Base-by-base conservation (phyloP, 1,140 invertebrate species). In the Megalonaias nervosa region DNA sequence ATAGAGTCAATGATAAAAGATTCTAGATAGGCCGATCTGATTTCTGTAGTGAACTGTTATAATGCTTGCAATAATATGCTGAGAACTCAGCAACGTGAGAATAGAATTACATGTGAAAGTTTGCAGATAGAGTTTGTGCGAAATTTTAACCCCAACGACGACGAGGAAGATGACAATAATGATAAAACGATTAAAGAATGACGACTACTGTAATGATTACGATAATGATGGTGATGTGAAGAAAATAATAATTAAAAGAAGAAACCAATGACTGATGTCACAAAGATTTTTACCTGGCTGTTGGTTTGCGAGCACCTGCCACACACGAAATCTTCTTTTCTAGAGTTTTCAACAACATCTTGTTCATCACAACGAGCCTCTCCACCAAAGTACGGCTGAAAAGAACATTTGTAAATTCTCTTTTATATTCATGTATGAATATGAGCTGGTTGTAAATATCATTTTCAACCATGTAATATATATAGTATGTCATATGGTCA, bases 321-420 rank as follows among this genome's bases (percentile, higher is more conserved):
- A 62, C 76, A 78, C 16, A 78, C 48, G 21, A 78, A n/a, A 19
- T 74, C 71, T 56, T 78, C 76, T 23, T 23, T n/a, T 38, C 74
- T 26, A 11, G 74, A 21, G 3, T 13, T 11, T 59, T 71, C 75
- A 21, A 31, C 65, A 9, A 11, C n/a, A n/a, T 38, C 76, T 16
- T 65, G 71, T 16, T 31, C 76, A 23, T 78, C 76, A 67, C 76
- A 78, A 15, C 74, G 71, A 26, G 38, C 76, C 26, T 64, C 59
- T 14, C 76, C 76, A 15, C 76, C 76, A 64, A 78, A 78, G 69
- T 73, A 78, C 31, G 76, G 21, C 76, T 76, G 26, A 57, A 64
- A 70, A 48, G 38, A 48, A 48, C 38, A 48, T 1, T 48, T 11
- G 6, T 48, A 38, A 6, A 48, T 48, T 48, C 38, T 48, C 0